Percentiles rank a stretch among this genome's conserved stretches.
Conservation (phyloP, 2,797 vertebrate genomes). For the Carapus acus region DNA sequence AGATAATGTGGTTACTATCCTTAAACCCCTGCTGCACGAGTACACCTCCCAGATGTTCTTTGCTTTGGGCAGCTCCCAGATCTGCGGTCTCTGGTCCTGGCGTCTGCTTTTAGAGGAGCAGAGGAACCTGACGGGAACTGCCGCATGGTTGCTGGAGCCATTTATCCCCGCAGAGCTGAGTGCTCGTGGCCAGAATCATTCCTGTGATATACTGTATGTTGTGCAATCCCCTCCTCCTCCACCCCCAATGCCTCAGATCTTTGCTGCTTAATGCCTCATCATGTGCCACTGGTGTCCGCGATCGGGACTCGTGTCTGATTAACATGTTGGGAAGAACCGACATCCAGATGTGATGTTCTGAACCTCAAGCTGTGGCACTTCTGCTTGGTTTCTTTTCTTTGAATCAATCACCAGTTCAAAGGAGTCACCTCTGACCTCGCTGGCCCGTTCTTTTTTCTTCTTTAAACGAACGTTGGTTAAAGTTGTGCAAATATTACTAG, state of each 20-base stretch:
- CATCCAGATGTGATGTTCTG: slow-evolving; percentile 23
- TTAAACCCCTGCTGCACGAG: too few species aligned
- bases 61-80: too few species aligned
- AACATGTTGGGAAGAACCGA: slow-evolving; percentile 4
- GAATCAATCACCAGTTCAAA: not conserved
- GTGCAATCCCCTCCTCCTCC: not conserved
- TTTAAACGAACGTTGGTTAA: too few species aligned
- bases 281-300: slow-evolving; percentile 19
- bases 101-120: slow-evolving; percentile 3
- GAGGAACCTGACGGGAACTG: slow-evolving; percentile 14
- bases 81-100: too few species aligned
- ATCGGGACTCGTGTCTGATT: slow-evolving; percentile 31
- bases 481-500: too few species aligned
- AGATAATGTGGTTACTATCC: too few species aligned
- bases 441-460: too few species aligned
- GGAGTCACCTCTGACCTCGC: slow-evolving; percentile 7
- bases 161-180: slow-evolving; percentile 19
- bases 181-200: slow-evolving; percentile 16
- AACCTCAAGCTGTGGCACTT: slow-evolving; percentile 15
- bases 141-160: slow-evolving; percentile 18
- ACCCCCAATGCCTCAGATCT: slow-evolving; percentile 8
- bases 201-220: slow-evolving; percentile 4
- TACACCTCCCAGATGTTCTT: too few species aligned
- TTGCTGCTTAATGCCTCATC: slow-evolving; percentile 19
- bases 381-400: slow-evolving; percentile 13